Conservation (phyloP, 2,113 vertebrate genomes). For the Isurus oxyrinchus region DNA sequence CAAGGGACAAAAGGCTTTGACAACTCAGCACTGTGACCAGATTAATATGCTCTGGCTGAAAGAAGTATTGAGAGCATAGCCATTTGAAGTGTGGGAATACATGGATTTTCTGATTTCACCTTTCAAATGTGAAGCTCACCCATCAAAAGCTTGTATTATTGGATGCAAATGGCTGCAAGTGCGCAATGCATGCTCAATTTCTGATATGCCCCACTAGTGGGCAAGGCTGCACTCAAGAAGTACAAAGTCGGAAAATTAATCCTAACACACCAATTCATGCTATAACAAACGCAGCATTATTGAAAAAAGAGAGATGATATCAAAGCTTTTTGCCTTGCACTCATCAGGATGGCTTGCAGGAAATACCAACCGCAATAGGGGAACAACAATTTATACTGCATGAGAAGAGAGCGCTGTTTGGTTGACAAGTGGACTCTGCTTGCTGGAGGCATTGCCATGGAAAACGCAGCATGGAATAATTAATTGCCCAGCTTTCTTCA, state of each 20-base stretch:
- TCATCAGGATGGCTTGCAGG: too few species aligned
- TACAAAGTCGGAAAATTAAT: neutral
- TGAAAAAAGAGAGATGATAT: too few species aligned
- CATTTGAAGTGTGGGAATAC: neutral
- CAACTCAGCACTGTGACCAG: slow-evolving; percentile 70
- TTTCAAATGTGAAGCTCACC: neutral
- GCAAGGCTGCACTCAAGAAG: neutral
- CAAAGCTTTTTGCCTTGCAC: too few species aligned
- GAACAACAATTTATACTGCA: too few species aligned
- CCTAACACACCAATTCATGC: neutral
- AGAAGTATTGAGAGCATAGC: neutral
- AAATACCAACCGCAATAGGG: neutral
- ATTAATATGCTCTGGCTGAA: slow-evolving; percentile 53
- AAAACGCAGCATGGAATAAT: too few species aligned
- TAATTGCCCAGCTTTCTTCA: too few species aligned
- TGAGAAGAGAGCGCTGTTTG: too few species aligned
- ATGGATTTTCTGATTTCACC: neutral
- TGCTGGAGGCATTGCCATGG: too few species aligned
- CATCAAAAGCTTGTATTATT: neutral
- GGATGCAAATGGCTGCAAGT: neutral
- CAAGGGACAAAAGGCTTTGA: slow-evolving; percentile 73
- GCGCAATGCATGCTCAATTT: neutral
- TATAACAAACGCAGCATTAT: too few species aligned
- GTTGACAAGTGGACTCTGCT: too few species aligned
- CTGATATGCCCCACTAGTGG: neutral